Conservation (phyloP, 1,140 invertebrate species). For the Mylabris phalerata region DNA sequence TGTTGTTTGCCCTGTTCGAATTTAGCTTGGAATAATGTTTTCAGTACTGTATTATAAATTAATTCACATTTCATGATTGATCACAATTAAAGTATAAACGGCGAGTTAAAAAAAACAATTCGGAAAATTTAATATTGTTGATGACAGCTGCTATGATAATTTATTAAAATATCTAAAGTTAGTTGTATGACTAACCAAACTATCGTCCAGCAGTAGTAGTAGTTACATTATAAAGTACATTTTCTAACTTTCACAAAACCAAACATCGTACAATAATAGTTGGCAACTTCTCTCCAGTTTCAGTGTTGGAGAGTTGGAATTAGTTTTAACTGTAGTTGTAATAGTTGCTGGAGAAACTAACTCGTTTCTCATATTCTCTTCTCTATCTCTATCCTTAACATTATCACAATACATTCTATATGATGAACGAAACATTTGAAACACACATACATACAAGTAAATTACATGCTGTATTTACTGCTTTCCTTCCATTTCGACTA, state of each 20-base stretch:
- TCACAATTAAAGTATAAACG: no score
- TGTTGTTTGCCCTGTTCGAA: no score
- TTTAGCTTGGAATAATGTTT: no score
- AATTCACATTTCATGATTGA: no score
- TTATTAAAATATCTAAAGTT: slow-evolving; percentile 29
- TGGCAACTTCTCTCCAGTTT: slow-evolving; percentile 21
- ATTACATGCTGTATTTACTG: no score
- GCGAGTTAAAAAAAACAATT: no score
- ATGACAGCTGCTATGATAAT: slow-evolving; percentile 18
- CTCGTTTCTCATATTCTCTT: neutral
- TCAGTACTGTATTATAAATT: no score
- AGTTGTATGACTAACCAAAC: slow-evolving; percentile 10
- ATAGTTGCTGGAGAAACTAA: slow-evolving; percentile 24
- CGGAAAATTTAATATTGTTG: neutral
- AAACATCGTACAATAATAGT: slow-evolving; percentile 34
- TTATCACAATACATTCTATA: no score
- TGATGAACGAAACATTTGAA: no score
- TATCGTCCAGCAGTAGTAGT: neutral
- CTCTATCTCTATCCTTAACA: no score
- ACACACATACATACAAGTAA: no score
- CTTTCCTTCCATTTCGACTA: no score
- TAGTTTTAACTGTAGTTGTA: slow-evolving; percentile 30
- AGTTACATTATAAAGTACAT: slow-evolving; percentile 25
- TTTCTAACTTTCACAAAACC: slow-evolving; percentile 28
- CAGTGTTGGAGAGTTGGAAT: slow-evolving; percentile 23